Evolutionary conservation across 2,888 invertebrate genomes (phyloP).

Genomic region (Dryobotodes eremita): DNA sequence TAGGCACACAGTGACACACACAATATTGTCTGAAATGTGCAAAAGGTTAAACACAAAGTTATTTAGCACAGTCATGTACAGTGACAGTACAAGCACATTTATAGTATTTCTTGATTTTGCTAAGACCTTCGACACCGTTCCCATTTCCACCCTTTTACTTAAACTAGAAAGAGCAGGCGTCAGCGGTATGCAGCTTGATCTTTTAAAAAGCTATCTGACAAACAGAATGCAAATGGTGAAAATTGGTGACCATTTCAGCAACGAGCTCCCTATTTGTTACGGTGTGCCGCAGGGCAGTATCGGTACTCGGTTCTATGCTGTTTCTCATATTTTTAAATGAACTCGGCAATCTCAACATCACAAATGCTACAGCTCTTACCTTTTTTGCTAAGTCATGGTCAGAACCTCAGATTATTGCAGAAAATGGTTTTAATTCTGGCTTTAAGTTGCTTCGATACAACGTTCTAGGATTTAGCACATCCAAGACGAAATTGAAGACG

Average conservation of each 20-base stretch:
- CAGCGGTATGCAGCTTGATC: not conserved
- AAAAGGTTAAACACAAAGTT: no score
- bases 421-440: not conserved
- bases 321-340: not conserved
- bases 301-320: not conserved
- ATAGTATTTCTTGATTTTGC: not conserved
- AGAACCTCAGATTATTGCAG: no score
- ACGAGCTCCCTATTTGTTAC: not conserved
- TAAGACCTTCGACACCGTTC: not conserved
- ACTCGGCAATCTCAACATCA: not conserved
- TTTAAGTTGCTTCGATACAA: not conserved
- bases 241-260: not conserved
- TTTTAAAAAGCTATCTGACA: not conserved
- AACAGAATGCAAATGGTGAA: not conserved
- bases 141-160: not conserved
- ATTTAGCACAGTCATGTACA: no score
- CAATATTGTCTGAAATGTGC: no score
- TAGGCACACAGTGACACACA: no score
- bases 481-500: not conserved
- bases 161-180: not conserved
- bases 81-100: no score
- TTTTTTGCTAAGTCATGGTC: no score
- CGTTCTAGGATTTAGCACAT: not conserved
- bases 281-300: not conserved
- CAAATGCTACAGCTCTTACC: not conserved